Base-by-base conservation (phyloP, 92 coral and sea anemone genomes). In the Paramuricea clavata region DNA sequence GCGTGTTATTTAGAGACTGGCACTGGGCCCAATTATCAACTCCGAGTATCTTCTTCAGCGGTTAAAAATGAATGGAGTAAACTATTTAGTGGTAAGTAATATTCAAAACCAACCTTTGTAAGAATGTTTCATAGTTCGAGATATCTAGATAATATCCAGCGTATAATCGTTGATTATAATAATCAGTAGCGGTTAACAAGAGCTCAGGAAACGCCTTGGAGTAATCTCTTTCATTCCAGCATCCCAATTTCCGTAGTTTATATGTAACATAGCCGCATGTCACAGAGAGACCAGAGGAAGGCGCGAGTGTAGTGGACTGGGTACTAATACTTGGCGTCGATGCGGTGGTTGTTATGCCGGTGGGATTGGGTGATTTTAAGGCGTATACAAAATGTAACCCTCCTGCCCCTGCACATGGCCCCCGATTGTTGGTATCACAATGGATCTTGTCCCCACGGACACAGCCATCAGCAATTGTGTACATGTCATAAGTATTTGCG, bases 231-330 rank as follows among this genome's bases (percentile, higher is more conserved):
- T 79, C 84, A 61, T n/a, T 61, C 57, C 72, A 60, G 39, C 84
- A 79, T 34, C 84, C 84, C n/a, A 79, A 23, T 73, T 79, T 79
- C 34, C 84, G 65, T 41, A 79, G 49, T 59, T 61, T 57, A 30
- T 79, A 79, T 34, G 27, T 28, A 5, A 17, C 5, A 39, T 28
- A 16, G 23, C 73, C 71, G 39, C 84, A 79, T 30, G 35, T 59
- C 57, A 79, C 56, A 21, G 84, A 56, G 39, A 52, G 39, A n/a
- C 72, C 32, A 36, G 28, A 26, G 30, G 35, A 2, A 10, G 84
- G 84, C 61, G 36, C 21, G 2, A 28, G 56, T 49, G 60, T 44
- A 0, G 60, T 74, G 26, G 81, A 25, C 11, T 22, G 72, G n/a
- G 68, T 60, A 26, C 31, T 26, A 28, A 12, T 65, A 65, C 72